Evolutionary conservation across 2,888 invertebrate species (phyloP).

Genomic region (Malthinus seriepunctatus): DNA sequence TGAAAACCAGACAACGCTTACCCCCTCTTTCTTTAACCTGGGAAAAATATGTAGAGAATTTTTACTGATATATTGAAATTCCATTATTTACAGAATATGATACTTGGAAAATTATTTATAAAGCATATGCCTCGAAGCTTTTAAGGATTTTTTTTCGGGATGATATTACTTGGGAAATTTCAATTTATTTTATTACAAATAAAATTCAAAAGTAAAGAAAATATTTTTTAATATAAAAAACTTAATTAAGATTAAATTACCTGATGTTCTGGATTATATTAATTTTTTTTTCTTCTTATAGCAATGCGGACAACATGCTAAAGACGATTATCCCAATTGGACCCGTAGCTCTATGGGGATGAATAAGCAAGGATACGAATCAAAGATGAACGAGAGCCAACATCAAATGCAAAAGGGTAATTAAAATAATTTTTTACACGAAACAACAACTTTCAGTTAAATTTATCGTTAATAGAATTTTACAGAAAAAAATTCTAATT

Average conservation of each 20-base stretch:
- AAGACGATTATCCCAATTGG: conserved; percentile 60
- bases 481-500: background rate
- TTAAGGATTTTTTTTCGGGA: conserved; percentile 1
- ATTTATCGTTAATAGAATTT: no score
- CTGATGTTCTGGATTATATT: background rate
- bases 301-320: conserved; percentile 59
- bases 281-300: conserved; percentile 42
- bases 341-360: conserved; percentile 57
- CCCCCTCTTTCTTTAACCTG: conserved; percentile 37
- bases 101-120: conserved; percentile 22
- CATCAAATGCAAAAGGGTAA: conserved; percentile 61
- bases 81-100: conserved; percentile 29
- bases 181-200: background rate
- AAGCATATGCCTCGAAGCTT: conserved; percentile 10
- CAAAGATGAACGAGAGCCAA: conserved; percentile 59
- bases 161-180: background rate
- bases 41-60: conserved; percentile 37
- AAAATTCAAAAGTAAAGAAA: background rate
- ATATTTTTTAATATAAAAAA: background rate
- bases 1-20: conserved; percentile 54
- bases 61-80: conserved; percentile 28
- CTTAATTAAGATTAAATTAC: background rate
- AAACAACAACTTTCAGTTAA: conserved; percentile 10
- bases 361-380: conserved; percentile 60
- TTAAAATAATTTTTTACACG: conserved; percentile 17